Conservation (phyloP, 2,113 vertebrate genomes). For the Triplophysa siluroides region DNA sequence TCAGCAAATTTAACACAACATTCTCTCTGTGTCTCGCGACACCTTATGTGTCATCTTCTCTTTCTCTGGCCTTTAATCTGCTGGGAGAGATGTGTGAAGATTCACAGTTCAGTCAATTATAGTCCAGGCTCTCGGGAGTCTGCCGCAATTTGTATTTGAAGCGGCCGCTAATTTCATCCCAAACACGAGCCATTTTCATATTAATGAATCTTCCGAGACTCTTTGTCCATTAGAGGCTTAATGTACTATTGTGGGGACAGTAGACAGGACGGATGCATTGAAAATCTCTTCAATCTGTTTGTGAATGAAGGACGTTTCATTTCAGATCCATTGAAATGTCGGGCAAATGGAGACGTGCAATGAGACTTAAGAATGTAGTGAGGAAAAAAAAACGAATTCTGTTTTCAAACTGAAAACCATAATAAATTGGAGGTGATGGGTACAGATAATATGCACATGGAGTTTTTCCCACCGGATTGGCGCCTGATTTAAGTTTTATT, state of each 20-base stretch:
- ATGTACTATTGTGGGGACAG: conserved; percentile 65
- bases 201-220: conserved; percentile 68
- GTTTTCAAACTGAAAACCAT: too few species aligned
- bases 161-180: conserved; percentile 56
- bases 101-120: conserved; percentile 53
- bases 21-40: neutral
- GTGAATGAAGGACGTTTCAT: neutral
- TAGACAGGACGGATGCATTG: conserved; percentile 48
- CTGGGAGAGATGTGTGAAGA: conserved; percentile 32
- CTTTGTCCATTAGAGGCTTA: conserved; percentile 68
- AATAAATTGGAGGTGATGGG: too few species aligned
- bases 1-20: too few species aligned
- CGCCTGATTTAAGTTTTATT: too few species aligned
- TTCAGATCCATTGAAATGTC: neutral
- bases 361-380: neutral
- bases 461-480: too few species aligned
- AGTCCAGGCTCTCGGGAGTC: conserved; percentile 39
- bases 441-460: too few species aligned
- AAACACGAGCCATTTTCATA: conserved; percentile 64
- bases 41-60: conserved; percentile 2
- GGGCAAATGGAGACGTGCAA: neutral
- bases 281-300: neutral
- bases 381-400: neutral
- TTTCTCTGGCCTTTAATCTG: conserved; percentile 36
- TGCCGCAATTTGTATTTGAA: conserved; percentile 51